These are phyloP conservation scores for Sthenelais limicola DNA, from an alignment of 2,888 invertebrate species.

Conservation along the genomic window DNA sequence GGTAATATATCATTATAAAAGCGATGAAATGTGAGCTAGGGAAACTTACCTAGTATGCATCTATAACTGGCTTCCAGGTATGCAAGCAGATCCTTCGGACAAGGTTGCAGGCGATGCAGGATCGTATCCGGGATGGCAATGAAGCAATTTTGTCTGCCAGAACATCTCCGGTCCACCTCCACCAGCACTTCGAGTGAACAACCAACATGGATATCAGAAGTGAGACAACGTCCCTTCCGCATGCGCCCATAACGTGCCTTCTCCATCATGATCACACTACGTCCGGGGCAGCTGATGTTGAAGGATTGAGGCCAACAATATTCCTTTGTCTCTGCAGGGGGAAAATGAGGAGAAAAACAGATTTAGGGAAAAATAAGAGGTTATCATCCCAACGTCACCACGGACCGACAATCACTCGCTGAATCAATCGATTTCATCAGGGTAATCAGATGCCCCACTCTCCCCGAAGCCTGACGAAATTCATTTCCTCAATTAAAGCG, in stretches of 20 bases:
- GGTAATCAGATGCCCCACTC: no score
- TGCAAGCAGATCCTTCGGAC: conserved; percentile 50
- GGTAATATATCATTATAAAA: neutral
- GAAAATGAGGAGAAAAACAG: no score
- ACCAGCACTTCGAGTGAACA: conserved; percentile 49
- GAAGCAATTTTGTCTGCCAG: conserved; percentile 43
- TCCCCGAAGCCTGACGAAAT: conserved; percentile 5
- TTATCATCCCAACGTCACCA: no score
- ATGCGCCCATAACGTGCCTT: conserved; percentile 51
- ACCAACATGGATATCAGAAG: conserved; percentile 46
- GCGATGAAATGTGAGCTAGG: no score
- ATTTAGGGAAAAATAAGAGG: no score
- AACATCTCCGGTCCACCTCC: conserved; percentile 38
- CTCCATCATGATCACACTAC: conserved; percentile 48
- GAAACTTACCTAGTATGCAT: conserved; percentile 46
- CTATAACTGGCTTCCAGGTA: conserved; percentile 51
- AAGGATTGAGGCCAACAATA: conserved; percentile 52
- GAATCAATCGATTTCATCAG: no score
- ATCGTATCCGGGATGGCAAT: conserved; percentile 48
- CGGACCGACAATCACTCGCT: no score
- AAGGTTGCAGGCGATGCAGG: conserved; percentile 51
- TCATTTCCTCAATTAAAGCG: conserved; percentile 36
- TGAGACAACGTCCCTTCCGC: conserved; percentile 48
- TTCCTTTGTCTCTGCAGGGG: conserved; percentile 45
- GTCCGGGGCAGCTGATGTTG: conserved; percentile 47